Percentiles rank a stretch among this genome's conserved stretches.
phyloP scores from a whole-genome alignment of 2,888 invertebrate species.

The Acanthosoma haemorrhoidale region DNA sequence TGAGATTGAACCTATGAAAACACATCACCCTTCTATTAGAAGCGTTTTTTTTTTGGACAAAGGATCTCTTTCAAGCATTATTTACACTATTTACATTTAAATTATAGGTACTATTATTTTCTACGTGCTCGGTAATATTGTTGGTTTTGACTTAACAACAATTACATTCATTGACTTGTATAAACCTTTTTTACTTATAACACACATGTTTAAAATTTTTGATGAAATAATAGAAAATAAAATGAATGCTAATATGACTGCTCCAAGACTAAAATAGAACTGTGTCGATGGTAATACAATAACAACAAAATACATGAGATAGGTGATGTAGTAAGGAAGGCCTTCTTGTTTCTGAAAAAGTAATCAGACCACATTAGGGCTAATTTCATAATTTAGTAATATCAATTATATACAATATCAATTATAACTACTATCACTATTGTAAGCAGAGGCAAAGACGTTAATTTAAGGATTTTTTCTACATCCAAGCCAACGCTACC shows the following conservation, averaged over 20 bases:
- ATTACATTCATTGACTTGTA: slow-evolving; percentile 17
- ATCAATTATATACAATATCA: no score
- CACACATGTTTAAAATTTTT: slow-evolving; percentile 3
- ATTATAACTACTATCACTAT: no score
- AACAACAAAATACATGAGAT: slow-evolving; percentile 51
- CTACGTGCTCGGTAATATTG: not conserved
- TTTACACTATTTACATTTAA: slow-evolving; percentile 7
- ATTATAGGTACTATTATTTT: not conserved
- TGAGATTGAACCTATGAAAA: no score
- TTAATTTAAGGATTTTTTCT: no score
- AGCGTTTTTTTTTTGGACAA: not conserved
- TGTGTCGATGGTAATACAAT: slow-evolving; percentile 53
- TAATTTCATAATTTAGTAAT: no score
- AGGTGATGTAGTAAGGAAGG: slow-evolving; percentile 51
- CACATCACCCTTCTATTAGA: no score
- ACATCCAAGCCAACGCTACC: no score
- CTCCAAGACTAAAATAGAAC: slow-evolving; percentile 42
- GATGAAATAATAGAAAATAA: slow-evolving; percentile 25
- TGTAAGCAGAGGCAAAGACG: no score
- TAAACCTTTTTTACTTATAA: slow-evolving; percentile 3
- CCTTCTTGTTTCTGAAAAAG: slow-evolving; percentile 55
- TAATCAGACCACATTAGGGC: no score
- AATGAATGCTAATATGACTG: slow-evolving; percentile 26
- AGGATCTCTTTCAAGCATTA: not conserved
- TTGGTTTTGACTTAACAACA: not conserved